Evolutionary conservation across 2,113 vertebrate species (phyloP).

Genomic region (Aldabrachelys gigantea): DNA sequence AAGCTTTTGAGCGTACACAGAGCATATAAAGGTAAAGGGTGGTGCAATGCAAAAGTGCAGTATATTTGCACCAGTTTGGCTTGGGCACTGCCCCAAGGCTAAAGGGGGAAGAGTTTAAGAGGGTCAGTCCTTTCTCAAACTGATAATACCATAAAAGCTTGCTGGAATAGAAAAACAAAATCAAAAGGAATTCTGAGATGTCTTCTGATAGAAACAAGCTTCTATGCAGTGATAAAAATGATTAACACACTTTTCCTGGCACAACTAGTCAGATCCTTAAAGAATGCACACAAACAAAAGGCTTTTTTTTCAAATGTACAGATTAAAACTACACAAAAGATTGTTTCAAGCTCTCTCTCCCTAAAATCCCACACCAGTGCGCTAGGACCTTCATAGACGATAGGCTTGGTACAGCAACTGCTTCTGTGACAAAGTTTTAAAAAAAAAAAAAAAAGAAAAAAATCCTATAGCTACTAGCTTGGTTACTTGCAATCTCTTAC

Average conservation of each 20-base stretch:
- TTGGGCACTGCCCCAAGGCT: slow-evolving; percentile 34
- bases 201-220: not conserved
- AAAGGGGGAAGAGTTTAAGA: slow-evolving; percentile 41
- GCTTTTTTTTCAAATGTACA: not conserved
- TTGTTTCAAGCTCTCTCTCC: fast-evolving
- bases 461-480: not conserved
- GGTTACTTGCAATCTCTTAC: not conserved
- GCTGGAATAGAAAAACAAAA: slow-evolving; percentile 47
- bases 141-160: slow-evolving; percentile 40
- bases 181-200: not conserved
- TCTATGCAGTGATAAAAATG: not conserved
- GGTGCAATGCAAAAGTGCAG: not conserved
- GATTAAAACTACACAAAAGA: fast-evolving
- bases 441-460: not conserved
- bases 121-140: slow-evolving; percentile 33
- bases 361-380: not conserved
- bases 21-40: slow-evolving; percentile 32
- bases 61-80: not conserved
- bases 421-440: not conserved
- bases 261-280: not conserved
- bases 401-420: not conserved
- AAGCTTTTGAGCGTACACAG: not conserved
- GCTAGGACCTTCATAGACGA: not conserved
- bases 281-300: not conserved
- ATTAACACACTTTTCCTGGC: not conserved